Base-by-base conservation (phyloP, 2,113 vertebrate species). In the Chloropsis cyanopogon region DNA sequence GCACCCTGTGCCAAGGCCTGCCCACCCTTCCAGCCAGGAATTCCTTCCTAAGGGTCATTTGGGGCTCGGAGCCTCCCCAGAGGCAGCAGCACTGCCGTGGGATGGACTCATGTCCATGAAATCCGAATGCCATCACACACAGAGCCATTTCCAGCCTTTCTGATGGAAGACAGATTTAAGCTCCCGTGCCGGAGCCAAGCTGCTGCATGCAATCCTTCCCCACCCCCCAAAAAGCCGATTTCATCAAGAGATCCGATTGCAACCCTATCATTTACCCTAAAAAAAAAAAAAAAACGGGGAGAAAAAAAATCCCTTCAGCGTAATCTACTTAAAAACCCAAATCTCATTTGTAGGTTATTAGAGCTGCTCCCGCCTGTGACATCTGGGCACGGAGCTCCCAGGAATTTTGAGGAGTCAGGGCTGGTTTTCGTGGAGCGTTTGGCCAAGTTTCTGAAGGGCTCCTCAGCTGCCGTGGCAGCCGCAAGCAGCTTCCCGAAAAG, bases 301-400 rank as follows among this genome's bases (percentile, higher is more conserved):
- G 1, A 5, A 25, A 57, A 68, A 81, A 66, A 73, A 75, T 53
- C 75, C 70, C 66, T 44, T 77, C 37, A 71, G 52, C 39, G 2
- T 88, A 90, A 96, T 90, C 78, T 59, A 29, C 92, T 97, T 93
- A 37, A 85, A 95, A 94, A 39, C 50, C 53, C 46, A 85, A 80
- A 96, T 86, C 94, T 92, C 85, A 78, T 95, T 90, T 94, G 92
- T 80, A 83, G 87, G 64, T 71, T 21, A 80, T 90, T 92, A 72
- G 41, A 94, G 82, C 80, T 81, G 73, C 91, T 86, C 14, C 78
- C n/a, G 84, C 4, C 78, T 50, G 84, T 7, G 68, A 52, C 47
- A 50, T 37, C 64, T 7, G 5, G 10, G 59, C 82, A 41, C 4
- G 23, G 79, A 85, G 93, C 79, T 70, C 72, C 37, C 54, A 12